Conservation (phyloP, 1,140 invertebrate species). For the Drosophila subobscura region DNA sequence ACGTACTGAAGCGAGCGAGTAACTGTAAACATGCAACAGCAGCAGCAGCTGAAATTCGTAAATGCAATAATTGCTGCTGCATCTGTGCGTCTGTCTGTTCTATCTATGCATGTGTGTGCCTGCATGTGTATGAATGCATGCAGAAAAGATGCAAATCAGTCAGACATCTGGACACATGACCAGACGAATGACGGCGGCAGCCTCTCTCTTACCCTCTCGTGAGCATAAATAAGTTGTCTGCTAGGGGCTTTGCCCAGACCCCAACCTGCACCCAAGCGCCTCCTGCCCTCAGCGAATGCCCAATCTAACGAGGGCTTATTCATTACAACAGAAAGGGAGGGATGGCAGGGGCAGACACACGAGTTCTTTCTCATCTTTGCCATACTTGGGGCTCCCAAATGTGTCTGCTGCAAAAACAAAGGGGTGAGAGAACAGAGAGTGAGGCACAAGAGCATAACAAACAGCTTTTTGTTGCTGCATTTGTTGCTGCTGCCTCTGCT, state of each 20-base stretch:
- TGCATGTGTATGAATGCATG: constrained; percentile 44
- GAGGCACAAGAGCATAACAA: constrained; percentile 62
- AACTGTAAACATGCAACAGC: constrained; percentile 31
- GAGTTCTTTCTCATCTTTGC: constrained; percentile 16
- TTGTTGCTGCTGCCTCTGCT: constrained; percentile 15
- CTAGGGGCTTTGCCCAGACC: constrained; percentile 10
- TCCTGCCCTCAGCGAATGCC: not conserved
- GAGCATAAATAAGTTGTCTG: constrained; percentile 76
- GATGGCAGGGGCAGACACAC: not conserved
- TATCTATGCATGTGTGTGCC: constrained; percentile 7
- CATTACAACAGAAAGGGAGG: constrained; percentile 51
- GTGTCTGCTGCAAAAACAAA: constrained; percentile 1
- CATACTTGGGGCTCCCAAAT: constrained; percentile 23
- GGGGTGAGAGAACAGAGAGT: constrained; percentile 17
- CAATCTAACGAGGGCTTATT: constrained; percentile 65
- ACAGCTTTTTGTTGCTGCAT: constrained; percentile 63
- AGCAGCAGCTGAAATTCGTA: constrained; percentile 61
- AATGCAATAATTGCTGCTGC: constrained; percentile 73
- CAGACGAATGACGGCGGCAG: constrained; percentile 32
- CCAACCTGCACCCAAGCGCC: constrained; percentile 40
- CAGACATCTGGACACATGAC: constrained; percentile 56
- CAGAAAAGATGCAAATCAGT: constrained; percentile 78
- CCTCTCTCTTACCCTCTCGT: constrained; percentile 28
- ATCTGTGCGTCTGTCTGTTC: not conserved
- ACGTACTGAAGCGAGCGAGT: constrained; percentile 33